Base-by-base conservation (phyloP, 2,888 invertebrate species). In the Drosophila macrospina region DNA sequence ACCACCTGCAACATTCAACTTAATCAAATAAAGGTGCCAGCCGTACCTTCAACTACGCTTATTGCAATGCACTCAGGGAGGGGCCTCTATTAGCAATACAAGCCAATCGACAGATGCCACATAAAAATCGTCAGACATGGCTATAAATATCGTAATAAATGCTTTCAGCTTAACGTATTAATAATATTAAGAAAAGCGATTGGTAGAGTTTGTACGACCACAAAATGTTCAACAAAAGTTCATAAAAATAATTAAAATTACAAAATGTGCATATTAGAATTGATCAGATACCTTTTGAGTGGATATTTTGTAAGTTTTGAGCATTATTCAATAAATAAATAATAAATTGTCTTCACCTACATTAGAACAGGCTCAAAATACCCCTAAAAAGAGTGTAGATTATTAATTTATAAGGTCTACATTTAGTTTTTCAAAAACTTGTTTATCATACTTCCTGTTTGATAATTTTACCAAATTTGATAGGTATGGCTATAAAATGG, bases 21-120 rank as follows among this genome's bases (percentile, higher is more conserved):
- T 42, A 37, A 37, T 15, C 51, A 66, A 66, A 42, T 66, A 55
- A 65, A 69, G 51, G 55, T 73, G 67, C 16, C 47, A 11, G 16
- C 16, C 39, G 11, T 48, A 48, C 28, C 37, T 39, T 28, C n/a
- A 37, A 32, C 20, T 13, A 24, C 34, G 36, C 11, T 24, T 51
- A 51, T 37, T 51, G 37, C 36, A 51, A 32, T 72, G 34, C 41
- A 42, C 5, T 37, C n/a, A 15, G 62, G 71, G 52, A 42, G 47
- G 13, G 62, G 36, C 70, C 24, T 44, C 8, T 20, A 1, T 10
- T 11, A 15, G 36, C 36, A 51, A 51, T 16, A 16, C 8, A 30
- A 52, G 16, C 13, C 30, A 41, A 52, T 52, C 52, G 20, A 10
- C 0, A 8, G 41, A 54, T 54, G 13, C 15, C 20, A 24, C 39